A percentile compares a stretch with the other conserved stretches of the same genome.
Conservation (phyloP, 1,140 invertebrate genomes). For the Drosophila sp. region DNA sequence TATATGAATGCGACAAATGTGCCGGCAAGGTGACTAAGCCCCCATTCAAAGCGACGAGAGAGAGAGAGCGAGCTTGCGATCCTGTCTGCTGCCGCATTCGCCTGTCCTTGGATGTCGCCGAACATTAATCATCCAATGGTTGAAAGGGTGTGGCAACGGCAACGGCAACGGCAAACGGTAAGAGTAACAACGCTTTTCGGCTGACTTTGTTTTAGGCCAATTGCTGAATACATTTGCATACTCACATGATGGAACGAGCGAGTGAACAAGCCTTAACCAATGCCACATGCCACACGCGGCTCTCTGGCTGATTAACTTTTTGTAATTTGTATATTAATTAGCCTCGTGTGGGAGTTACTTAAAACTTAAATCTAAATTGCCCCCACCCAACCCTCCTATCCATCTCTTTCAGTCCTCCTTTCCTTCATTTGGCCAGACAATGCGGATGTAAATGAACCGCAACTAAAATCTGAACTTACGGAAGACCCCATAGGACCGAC, state of each 20-base stretch:
- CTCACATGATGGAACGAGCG: conserved; percentile 7
- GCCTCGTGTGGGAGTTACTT: conserved; percentile 43
- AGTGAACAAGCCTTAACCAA: conserved; percentile 5
- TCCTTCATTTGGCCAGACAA: conserved; percentile 47
- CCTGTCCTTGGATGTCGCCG: conserved; percentile 72
- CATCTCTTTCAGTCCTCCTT: conserved; percentile 28
- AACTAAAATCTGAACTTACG: conserved; percentile 34
- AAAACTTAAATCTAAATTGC: conserved; percentile 65
- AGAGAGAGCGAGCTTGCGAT: conserved; percentile 21
- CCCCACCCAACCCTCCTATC: conserved; percentile 30
- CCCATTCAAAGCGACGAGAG: conserved; percentile 11
- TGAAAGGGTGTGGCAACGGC: conserved; percentile 50
- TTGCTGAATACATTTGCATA: conserved; percentile 44
- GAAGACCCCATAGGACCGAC: conserved; percentile 32
- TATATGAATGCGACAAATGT: conserved; percentile 59
- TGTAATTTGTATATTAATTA: conserved; percentile 72
- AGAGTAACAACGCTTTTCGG: conserved; percentile 30
- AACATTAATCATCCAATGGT: conserved; percentile 70
- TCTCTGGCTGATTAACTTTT: conserved; percentile 46
- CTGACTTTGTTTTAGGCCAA: conserved; percentile 55
- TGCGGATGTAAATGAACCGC: conserved; percentile 75
- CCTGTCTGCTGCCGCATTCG: conserved; percentile 19
- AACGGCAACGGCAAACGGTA: background rate
- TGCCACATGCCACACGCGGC: conserved; percentile 15
- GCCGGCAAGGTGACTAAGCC: conserved; percentile 68